Evolutionary conservation across 1,140 invertebrate genomes (phyloP), one percentile per base, ranked within the genome.

Genomic region (Radopholus similis): DNA sequence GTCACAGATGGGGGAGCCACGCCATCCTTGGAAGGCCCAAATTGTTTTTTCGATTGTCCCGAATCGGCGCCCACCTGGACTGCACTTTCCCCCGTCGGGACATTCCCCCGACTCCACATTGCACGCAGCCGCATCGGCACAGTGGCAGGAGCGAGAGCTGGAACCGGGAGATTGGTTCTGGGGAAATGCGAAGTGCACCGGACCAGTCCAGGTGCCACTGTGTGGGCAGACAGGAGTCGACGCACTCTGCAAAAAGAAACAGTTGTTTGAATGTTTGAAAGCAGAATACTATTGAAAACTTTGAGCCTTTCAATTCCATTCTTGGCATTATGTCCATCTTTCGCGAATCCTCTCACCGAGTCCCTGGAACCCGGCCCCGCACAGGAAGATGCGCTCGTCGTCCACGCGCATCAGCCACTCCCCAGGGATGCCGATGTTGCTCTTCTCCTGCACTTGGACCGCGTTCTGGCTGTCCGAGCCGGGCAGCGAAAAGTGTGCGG

Each of bases 181-280:
- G 35, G 44, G 23, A 62, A 26, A 13, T 23, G 21, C 18, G 26
- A 18, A 62, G 44, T 40, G 26, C n/a, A 42, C 21, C 57, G 23
- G 21, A 49, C 58, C 75, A 76, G 53, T 76, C 75, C 37, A 78
- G 40, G 37, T 76, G 75, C 76, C 76, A 76, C 53, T 76, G 72
- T 8, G 42, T 67, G 18, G 62, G 59, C 13, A 26, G 32, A 59
- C 74, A 76, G 0, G 75, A 69, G 38, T 76, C 76, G 44, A 78
- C 74, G 59, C 75, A 76, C 59, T 76, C 75, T 62, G 23, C 34
- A 58, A 18, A 42, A 13, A 42, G 38, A 13, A 13, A 42, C 11
- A 42, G 11, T 18, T 42, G 11, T 18, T 42, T 42, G 18, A 42
- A 42, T 40, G 18, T 13, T 1, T 37, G 1, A 32, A 58, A 58